Conservation (phyloP, 2,888 invertebrate genomes). For the Apamea sordens region DNA sequence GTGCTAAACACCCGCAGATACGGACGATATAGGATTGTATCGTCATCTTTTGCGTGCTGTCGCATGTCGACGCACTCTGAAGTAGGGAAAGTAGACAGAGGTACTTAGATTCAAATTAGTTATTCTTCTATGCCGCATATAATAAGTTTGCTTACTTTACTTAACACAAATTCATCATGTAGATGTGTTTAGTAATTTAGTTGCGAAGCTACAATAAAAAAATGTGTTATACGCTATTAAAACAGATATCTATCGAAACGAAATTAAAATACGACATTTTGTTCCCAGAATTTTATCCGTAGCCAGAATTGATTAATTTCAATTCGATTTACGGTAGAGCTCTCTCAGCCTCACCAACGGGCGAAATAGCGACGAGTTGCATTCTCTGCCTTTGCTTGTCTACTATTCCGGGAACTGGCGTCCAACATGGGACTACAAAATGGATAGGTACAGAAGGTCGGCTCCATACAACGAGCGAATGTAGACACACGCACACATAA, state of each 20-base stretch:
- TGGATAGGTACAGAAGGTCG: constrained; percentile 5
- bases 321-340: constrained; percentile 13
- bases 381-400: constrained; percentile 30
- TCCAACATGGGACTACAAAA: constrained; percentile 50
- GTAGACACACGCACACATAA: not conserved
- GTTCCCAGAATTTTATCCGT: not conserved
- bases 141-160: not conserved
- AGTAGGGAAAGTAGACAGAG: not conserved
- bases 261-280: not conserved
- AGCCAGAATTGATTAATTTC: constrained; percentile 18
- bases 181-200: too few species aligned
- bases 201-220: not conserved
- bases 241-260: not conserved
- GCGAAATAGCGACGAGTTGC: constrained; percentile 9
- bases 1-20: constrained; percentile 54
- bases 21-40: constrained; percentile 15
- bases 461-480: not conserved
- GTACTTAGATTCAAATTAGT: not conserved
- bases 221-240: not conserved
- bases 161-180: not conserved
- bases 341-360: constrained; percentile 3
- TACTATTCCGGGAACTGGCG: constrained; percentile 46
- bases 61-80: constrained; percentile 12
- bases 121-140: not conserved
- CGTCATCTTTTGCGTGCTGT: constrained; percentile 5